A percentile compares a stretch with the other conserved stretches of the same genome.
Conservation (phyloP, 2,888 invertebrate species). For the Platypus cylindrus region DNA sequence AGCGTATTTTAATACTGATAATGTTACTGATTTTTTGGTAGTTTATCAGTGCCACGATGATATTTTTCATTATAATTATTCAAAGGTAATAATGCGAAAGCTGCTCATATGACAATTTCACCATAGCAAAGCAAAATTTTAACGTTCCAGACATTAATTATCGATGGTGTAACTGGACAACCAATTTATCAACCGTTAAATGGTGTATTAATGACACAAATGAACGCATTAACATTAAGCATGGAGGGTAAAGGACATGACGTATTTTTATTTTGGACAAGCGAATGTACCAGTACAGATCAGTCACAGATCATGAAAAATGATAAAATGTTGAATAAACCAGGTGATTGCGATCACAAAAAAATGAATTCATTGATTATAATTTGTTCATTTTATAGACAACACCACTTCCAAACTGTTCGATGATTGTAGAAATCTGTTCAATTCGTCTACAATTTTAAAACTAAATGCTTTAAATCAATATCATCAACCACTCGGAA, state of each 20-base stretch:
- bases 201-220: conserved; percentile 48
- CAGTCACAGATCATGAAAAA: conserved; percentile 10
- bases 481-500: conserved; percentile 56
- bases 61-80: conserved; percentile 40
- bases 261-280: conserved; percentile 65
- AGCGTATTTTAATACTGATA: conserved; percentile 65
- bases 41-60: conserved; percentile 39
- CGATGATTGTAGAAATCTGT: conserved; percentile 34
- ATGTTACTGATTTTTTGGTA: conserved; percentile 64
- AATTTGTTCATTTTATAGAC: no score
- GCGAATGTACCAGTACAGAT: conserved; percentile 43
- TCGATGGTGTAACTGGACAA: conserved; percentile 50
- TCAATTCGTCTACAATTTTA: conserved; percentile 53
- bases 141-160: conserved; percentile 37
- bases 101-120: no score
- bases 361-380: not conserved
- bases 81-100: conserved; percentile 38
- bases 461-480: conserved; percentile 54
- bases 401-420: conserved; percentile 8
- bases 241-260: conserved; percentile 56
- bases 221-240: conserved; percentile 44
- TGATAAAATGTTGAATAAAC: no score
- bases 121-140: no score
- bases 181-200: conserved; percentile 45
- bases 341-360: no score